phyloP scores from a whole-genome alignment of 2,888 invertebrate species.

The Aproaerema taeniolella region DNA sequence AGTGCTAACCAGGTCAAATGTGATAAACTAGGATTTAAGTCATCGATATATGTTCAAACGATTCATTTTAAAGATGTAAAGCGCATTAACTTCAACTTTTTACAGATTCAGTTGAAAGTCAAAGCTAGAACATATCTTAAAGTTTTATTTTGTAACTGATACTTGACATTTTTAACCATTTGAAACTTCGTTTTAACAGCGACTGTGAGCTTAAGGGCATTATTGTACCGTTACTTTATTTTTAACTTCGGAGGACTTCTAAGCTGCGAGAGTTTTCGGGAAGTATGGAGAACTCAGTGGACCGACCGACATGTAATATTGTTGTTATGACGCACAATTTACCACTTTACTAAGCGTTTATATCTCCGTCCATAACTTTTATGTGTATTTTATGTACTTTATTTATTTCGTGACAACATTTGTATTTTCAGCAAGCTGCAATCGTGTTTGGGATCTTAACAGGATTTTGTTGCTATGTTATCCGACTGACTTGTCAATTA shows the following conservation, averaged over 20 bases:
- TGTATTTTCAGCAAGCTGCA: neutral
- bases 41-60: constrained; percentile 30
- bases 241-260: constrained; percentile 34
- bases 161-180: too few species aligned
- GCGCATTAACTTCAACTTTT: constrained; percentile 23
- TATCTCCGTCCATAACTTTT: constrained; percentile 63
- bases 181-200: constrained; percentile 29
- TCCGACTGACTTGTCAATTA: constrained; percentile 12
- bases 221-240: constrained; percentile 43
- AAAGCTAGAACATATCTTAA: constrained; percentile 32
- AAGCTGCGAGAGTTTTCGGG: constrained; percentile 22
- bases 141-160: constrained; percentile 25
- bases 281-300: constrained; percentile 4
- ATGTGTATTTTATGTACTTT: constrained; percentile 9
- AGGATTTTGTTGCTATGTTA: constrained; percentile 8
- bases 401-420: neutral
- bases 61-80: constrained; percentile 26
- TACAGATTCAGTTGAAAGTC: constrained; percentile 28
- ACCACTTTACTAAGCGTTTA: constrained; percentile 48
- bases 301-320: constrained; percentile 21
- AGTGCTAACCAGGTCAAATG: constrained; percentile 71
- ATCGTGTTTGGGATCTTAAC: constrained; percentile 6
- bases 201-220: constrained; percentile 60
- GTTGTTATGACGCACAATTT: constrained; percentile 58
- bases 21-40: constrained; percentile 71